Conservation (phyloP, 2,888 invertebrate species). For the Anoplius nigerrimus region DNA sequence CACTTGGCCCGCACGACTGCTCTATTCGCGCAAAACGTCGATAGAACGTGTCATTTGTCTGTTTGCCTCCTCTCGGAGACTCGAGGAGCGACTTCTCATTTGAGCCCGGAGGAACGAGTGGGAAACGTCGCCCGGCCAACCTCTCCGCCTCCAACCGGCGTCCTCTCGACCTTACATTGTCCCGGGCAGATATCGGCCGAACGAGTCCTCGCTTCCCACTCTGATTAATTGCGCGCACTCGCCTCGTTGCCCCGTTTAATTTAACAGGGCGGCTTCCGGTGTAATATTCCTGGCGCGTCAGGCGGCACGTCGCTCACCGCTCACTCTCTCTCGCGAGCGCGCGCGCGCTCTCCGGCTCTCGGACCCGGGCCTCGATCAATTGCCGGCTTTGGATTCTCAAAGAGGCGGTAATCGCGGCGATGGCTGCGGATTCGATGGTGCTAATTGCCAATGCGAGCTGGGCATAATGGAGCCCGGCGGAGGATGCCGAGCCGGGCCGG, state of each 20-base stretch:
- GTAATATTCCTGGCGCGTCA: too few species aligned
- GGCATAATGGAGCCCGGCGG: conserved; percentile 32
- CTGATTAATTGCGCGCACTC: too few species aligned
- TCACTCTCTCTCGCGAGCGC: too few species aligned
- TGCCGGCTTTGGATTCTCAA: conserved; percentile 5
- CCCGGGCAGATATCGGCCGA: too few species aligned
- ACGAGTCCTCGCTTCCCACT: too few species aligned
- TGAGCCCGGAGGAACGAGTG: conserved; percentile 20
- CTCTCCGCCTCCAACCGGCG: too few species aligned
- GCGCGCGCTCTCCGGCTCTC: too few species aligned
- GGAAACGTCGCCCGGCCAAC: conserved; percentile 8
- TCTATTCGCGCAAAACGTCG: conserved; percentile 34
- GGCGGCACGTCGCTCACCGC: too few species aligned
- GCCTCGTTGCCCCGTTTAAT: too few species aligned
- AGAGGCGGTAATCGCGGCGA: conserved; percentile 35
- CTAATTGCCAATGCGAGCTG: conserved; percentile 37
- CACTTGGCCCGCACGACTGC: conserved; percentile 26
- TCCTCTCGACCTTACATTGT: too few species aligned
- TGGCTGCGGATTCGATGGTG: conserved; percentile 32
- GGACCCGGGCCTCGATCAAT: too few species aligned
- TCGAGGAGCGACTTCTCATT: neutral
- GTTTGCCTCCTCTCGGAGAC: conserved; percentile 15
- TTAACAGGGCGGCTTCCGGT: too few species aligned
- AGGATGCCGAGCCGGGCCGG: conserved; percentile 31
- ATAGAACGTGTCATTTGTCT: conserved; percentile 53